Evolutionary conservation across 2,113 vertebrate genomes (phyloP).

Genomic region (Colinus virginianus): DNA sequence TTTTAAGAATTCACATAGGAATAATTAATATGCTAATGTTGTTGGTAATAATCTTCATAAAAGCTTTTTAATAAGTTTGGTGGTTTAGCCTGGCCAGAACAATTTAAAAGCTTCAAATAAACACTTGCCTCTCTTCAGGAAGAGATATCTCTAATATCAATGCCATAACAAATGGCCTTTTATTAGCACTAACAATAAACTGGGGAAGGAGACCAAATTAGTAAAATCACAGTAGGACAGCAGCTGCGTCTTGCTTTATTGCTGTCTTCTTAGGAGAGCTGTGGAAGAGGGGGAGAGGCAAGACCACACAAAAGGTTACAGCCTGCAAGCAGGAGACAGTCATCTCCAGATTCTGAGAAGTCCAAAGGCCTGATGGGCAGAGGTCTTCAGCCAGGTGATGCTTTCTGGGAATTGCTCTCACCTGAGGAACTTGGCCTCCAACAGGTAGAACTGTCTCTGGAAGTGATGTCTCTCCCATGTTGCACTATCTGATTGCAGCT

Average conservation of each 20-base stretch:
- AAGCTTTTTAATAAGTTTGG: constrained; percentile 5
- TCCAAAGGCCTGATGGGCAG: not conserved
- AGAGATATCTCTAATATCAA: not conserved
- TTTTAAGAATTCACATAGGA: constrained; percentile 22
- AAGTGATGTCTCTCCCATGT: not conserved
- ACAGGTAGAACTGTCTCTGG: fast-evolving
- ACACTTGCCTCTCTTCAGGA: not conserved
- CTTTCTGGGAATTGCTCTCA: not conserved
- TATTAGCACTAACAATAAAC: not conserved
- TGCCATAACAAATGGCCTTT: not conserved
- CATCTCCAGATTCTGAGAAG: not conserved
- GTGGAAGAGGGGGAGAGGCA: not conserved
- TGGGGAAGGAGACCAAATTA: not conserved
- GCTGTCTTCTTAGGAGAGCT: not conserved
- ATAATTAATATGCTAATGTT: constrained; percentile 57
- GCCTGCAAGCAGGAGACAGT: not conserved
- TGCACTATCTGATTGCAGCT: not conserved
- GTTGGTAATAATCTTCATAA: constrained; percentile 26
- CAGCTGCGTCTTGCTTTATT: not conserved
- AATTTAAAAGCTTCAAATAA: not conserved
- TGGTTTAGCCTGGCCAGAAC: not conserved
- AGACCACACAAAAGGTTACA: fast-evolving
- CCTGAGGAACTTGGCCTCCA: not conserved
- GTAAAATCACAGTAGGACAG: not conserved
- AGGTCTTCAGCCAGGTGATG: not conserved